Conservation (phyloP, 2,113 vertebrate genomes). For the Pygathrix nemaeus region DNA sequence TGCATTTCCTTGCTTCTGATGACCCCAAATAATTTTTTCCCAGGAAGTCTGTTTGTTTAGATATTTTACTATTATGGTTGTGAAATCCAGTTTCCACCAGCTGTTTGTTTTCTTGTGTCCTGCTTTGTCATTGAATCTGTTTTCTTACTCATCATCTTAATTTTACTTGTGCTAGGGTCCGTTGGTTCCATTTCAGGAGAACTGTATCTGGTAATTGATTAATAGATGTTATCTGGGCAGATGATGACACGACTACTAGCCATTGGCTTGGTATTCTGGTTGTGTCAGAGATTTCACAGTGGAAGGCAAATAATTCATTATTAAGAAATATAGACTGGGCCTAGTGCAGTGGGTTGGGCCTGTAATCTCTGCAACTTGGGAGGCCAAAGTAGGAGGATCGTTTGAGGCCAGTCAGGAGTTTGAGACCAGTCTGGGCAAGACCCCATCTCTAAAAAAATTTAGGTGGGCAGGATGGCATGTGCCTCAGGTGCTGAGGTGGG, state of each 20-base stretch:
- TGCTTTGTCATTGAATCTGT: background rate
- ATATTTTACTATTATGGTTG: background rate
- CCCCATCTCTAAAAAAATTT: too few species aligned
- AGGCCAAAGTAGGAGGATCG: too few species aligned
- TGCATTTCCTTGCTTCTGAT: constrained; percentile 7
- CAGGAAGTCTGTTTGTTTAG: constrained; percentile 25
- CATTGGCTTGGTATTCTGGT: background rate
- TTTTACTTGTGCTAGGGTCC: background rate
- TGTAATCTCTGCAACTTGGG: too few species aligned
- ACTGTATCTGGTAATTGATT: background rate
- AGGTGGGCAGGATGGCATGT: too few species aligned
- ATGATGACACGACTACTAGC: background rate
- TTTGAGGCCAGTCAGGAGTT: too few species aligned
- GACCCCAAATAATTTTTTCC: constrained; percentile 32
- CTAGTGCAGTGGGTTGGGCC: too few species aligned
- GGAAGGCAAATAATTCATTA: background rate
- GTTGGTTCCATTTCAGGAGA: background rate
- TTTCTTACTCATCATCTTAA: background rate
- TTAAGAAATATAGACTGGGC: background rate
- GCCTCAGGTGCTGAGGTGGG: too few species aligned
- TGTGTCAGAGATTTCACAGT: background rate
- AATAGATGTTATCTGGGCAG: background rate
- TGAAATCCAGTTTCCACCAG: background rate
- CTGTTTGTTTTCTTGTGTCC: background rate
- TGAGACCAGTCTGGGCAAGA: too few species aligned